phyloP scores from a whole-genome alignment of 2,113 vertebrate species.

The Rana temporaria region DNA sequence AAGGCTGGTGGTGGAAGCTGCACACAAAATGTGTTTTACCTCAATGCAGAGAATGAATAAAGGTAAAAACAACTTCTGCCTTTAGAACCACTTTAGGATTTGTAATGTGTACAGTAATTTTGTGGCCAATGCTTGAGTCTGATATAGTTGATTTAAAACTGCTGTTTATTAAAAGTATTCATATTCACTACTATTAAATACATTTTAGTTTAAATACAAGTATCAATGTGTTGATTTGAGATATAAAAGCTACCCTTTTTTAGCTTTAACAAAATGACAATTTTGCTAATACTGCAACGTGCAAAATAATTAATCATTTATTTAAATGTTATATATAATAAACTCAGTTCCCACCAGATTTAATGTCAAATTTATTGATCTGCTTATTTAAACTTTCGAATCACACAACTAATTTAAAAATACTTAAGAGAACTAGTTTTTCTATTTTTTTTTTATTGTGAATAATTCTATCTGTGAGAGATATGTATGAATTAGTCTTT shows the following conservation, averaged over 20 bases:
- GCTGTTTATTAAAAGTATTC: not conserved
- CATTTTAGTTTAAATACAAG: constrained; percentile 23
- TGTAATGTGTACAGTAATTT: not conserved
- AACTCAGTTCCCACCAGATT: constrained; percentile 73
- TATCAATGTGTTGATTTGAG: not conserved
- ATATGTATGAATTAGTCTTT: constrained; percentile 72
- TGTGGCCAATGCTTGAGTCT: not conserved
- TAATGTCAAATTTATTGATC: constrained; percentile 76
- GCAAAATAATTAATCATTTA: constrained; percentile 64
- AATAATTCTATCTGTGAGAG: constrained; percentile 67
- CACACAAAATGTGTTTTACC: no score
- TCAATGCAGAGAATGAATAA: no score
- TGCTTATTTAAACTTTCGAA: constrained; percentile 80
- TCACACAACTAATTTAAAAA: constrained; percentile 83
- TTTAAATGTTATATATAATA: constrained; percentile 74
- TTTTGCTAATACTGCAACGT: not conserved
- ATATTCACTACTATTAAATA: constrained; percentile 5
- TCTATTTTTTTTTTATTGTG: constrained; percentile 70
- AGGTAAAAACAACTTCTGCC: no score
- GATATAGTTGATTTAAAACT: not conserved
- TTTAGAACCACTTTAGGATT: not conserved
- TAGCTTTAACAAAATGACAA: not conserved
- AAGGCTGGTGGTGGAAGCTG: no score
- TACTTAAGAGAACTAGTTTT: constrained; percentile 75
- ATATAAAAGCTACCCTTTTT: not conserved